These are phyloP conservation scores for Phaethornis superciliosus DNA, from an alignment of 2,113 vertebrate species.

Conservation along the genomic window DNA sequence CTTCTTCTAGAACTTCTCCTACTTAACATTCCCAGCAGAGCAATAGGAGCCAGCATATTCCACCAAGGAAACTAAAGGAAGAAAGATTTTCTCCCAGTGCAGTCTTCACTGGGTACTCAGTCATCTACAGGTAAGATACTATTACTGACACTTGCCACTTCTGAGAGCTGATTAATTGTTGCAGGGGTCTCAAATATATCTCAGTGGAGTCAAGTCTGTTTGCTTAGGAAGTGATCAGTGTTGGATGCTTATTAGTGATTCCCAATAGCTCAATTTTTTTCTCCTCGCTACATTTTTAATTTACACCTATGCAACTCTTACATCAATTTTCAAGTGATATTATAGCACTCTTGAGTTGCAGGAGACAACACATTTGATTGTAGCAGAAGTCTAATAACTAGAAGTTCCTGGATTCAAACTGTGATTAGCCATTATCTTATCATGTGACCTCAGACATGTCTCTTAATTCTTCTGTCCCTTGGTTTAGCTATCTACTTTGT, in stretches of 20 bases:
- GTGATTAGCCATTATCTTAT: slow-evolving; percentile 56
- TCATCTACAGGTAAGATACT: not conserved
- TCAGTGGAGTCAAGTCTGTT: not conserved
- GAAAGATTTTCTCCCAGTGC: not conserved
- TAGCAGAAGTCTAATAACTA: slow-evolving; percentile 16
- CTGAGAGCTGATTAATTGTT: slow-evolving; percentile 8
- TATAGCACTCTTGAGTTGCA: not conserved
- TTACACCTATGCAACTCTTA: not conserved
- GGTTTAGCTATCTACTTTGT: slow-evolving; percentile 20
- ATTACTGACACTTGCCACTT: not conserved
- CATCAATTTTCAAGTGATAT: slow-evolving; percentile 32
- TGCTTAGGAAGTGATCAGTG: not conserved
- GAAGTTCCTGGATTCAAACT: slow-evolving; percentile 48
- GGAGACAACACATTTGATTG: not conserved
- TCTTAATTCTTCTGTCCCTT: slow-evolving; percentile 38
- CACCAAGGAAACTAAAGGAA: not conserved
- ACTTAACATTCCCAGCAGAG: not conserved
- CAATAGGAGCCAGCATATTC: not conserved
- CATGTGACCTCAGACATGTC: slow-evolving; percentile 18
- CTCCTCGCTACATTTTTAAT: slow-evolving; percentile 13
- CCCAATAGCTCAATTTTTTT: not conserved
- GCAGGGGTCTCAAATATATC: not conserved
- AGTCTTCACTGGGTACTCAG: not conserved
- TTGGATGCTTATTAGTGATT: slow-evolving; percentile 6
- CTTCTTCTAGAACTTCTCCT: slow-evolving; percentile 5